Evolutionary conservation across 2,888 invertebrate genomes (phyloP).

Genomic region (Chironomus riparius): DNA sequence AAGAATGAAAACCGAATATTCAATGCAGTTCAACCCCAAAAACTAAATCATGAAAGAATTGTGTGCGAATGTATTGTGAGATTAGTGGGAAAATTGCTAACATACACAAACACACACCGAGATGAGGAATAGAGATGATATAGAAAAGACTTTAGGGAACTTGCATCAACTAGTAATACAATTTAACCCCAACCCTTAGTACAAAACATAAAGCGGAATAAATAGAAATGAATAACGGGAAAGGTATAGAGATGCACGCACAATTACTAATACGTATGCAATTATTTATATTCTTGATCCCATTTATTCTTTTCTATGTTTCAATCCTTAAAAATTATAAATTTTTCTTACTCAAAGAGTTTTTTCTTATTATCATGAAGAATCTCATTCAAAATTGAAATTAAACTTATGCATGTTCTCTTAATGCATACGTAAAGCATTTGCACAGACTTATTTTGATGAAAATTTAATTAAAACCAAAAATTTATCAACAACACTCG

Average conservation of each 20-base stretch:
- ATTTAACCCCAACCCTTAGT: not conserved
- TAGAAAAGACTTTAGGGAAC: slow-evolving; percentile 17
- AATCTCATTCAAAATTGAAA: too few relatives aligned
- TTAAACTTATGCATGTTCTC: not conserved
- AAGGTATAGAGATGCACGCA: not conserved
- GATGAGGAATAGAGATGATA: too few relatives aligned
- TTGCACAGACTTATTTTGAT: too few relatives aligned
- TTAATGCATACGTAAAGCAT: not conserved
- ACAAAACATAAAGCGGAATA: not conserved
- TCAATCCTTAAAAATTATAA: not conserved
- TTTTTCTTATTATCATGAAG: too few relatives aligned
- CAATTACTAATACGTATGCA: not conserved
- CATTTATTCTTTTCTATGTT: not conserved
- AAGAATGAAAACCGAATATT: not conserved
- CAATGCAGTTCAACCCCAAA: not conserved
- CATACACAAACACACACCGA: not conserved
- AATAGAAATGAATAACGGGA: not conserved
- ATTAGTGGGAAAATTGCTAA: not conserved
- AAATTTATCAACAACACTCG: too few relatives aligned
- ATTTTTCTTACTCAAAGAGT: too few relatives aligned
- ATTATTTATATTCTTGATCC: not conserved
- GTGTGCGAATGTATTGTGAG: not conserved
- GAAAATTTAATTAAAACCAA: too few relatives aligned
- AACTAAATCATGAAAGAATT: not conserved
- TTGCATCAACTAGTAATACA: not conserved